These are phyloP conservation scores for Chamaea fasciata DNA, from an alignment of 2,113 vertebrate genomes.

Conservation along the genomic window DNA sequence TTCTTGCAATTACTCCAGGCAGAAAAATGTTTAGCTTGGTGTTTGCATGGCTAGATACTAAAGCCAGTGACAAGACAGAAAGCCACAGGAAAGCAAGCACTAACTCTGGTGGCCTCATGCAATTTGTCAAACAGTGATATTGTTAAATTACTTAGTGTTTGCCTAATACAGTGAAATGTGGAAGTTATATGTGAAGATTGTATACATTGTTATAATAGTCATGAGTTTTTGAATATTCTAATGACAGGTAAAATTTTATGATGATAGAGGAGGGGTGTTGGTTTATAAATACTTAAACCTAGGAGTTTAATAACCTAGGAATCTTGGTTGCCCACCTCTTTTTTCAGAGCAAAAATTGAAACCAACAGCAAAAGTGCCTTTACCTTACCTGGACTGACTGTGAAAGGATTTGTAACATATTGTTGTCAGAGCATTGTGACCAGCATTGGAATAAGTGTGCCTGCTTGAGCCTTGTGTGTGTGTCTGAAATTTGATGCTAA, in stretches of 20 bases:
- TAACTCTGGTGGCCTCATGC: background rate
- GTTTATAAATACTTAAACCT: background rate
- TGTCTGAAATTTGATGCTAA: background rate
- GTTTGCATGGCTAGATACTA: background rate
- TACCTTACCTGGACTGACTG: background rate
- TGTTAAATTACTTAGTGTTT: background rate
- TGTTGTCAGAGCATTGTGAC: slow-evolving; percentile 40
- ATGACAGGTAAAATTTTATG: background rate
- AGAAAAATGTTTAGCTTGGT: background rate
- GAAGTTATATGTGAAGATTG: background rate
- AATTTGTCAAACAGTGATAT: background rate
- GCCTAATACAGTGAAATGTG: background rate
- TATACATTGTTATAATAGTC: background rate
- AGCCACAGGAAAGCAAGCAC: background rate
- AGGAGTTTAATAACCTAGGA: background rate
- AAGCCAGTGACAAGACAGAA: background rate
- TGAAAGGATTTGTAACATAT: slow-evolving; percentile 33
- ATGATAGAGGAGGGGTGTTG: background rate
- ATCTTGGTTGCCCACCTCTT: background rate
- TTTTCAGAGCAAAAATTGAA: background rate
- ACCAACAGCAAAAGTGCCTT: background rate
- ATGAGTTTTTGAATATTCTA: background rate
- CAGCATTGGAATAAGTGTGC: slow-evolving; percentile 34
- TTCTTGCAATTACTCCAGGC: background rate
- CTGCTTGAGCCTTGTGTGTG: slow-evolving; percentile 7